Conservation (phyloP, 2,113 vertebrate genomes). For the Datnioides undecimradiatus region DNA sequence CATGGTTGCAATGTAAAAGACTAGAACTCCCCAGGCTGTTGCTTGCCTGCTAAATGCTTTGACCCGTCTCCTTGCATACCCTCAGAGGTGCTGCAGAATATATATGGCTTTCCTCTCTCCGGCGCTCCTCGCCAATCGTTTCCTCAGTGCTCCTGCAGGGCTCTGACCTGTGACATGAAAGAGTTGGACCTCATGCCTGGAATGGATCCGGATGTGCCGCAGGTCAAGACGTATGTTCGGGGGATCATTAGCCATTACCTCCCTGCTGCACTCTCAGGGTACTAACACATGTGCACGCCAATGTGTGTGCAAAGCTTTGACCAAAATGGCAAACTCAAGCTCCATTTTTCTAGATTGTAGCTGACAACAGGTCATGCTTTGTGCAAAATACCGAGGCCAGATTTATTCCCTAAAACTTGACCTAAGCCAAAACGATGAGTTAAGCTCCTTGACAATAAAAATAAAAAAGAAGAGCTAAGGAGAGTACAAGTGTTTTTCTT, state of each 20-base stretch:
- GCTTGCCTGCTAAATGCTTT: background rate
- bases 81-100: constrained; percentile 27
- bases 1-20: background rate
- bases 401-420: background rate
- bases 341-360: background rate
- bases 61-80: constrained; percentile 17
- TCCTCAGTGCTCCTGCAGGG: constrained; percentile 49
- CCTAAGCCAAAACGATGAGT: background rate
- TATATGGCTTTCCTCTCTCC: constrained; percentile 37
- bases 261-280: background rate
- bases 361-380: background rate
- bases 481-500: constrained; percentile 30
- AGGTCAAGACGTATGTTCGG: constrained; percentile 31
- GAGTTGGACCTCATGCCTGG: constrained; percentile 22
- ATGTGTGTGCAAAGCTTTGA: background rate
- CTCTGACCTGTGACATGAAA: constrained; percentile 55
- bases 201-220: constrained; percentile 33
- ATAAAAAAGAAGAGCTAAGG: background rate
- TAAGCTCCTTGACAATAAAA: background rate
- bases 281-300: background rate
- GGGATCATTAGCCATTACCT: constrained; percentile 43
- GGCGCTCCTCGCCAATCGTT: constrained; percentile 26
- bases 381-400: background rate
- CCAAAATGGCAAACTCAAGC: background rate
- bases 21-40: background rate